Conservation (phyloP, 2,113 vertebrate species). For the Ceyx cyanopectus region DNA sequence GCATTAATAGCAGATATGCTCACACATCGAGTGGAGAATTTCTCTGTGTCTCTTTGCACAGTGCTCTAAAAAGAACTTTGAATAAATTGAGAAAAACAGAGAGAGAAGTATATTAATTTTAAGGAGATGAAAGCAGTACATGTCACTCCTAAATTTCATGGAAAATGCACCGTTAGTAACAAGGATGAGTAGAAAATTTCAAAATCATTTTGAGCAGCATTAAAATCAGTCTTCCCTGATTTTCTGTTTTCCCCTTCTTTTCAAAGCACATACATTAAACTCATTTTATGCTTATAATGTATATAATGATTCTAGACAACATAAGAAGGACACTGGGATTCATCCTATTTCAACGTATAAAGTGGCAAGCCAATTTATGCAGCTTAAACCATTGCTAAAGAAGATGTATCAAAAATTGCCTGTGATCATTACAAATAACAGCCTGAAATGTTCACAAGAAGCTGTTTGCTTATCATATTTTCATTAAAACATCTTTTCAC, state of each 20-base stretch:
- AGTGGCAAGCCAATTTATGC: constrained; percentile 80
- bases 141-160: constrained; percentile 71
- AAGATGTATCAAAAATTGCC: constrained; percentile 84
- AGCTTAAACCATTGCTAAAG: constrained; percentile 82
- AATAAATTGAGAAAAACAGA: constrained; percentile 71
- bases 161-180: constrained; percentile 70
- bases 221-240: constrained; percentile 73
- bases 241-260: constrained; percentile 75
- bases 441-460: constrained; percentile 81
- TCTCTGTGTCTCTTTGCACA: constrained; percentile 71
- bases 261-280: constrained; percentile 78
- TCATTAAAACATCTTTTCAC: constrained; percentile 86
- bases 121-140: constrained; percentile 74
- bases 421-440: constrained; percentile 83
- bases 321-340: constrained; percentile 74
- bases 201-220: constrained; percentile 76
- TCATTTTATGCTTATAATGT: constrained; percentile 82
- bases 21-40: constrained; percentile 54
- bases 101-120: constrained; percentile 70
- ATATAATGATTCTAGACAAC: constrained; percentile 82
- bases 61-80: constrained; percentile 64
- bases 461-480: constrained; percentile 86
- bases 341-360: constrained; percentile 76
- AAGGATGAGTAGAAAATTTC: constrained; percentile 78
- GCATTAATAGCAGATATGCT: constrained; percentile 60